Evolutionary conservation across 1,140 invertebrate species (phyloP).

Genomic region (Drosophila elegans): DNA sequence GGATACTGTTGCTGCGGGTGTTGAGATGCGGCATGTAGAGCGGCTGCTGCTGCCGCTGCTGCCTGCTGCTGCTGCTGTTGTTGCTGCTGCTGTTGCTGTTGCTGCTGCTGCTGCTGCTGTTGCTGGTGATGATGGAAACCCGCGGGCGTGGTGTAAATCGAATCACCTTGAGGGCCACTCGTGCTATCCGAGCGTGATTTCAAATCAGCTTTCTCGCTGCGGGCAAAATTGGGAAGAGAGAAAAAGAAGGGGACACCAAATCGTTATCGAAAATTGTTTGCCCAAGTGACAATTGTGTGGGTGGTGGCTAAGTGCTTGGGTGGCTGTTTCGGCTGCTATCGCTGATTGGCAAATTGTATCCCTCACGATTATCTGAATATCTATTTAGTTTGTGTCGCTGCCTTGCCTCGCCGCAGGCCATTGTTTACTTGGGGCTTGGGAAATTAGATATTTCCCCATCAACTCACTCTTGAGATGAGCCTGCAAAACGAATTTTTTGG

Average conservation of each 20-base stretch:
- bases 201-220: slow-evolving; percentile 85
- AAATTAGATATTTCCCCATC: slow-evolving; percentile 56
- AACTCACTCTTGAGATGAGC: slow-evolving; percentile 8
- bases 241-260: slow-evolving; percentile 23
- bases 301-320: slow-evolving; percentile 37
- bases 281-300: slow-evolving; percentile 63
- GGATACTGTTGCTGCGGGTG: slow-evolving; percentile 77
- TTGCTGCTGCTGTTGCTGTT: slow-evolving; percentile 71
- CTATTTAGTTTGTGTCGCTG: slow-evolving; percentile 58
- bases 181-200: slow-evolving; percentile 85
- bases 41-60: slow-evolving; percentile 63
- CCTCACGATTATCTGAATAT: slow-evolving; percentile 67
- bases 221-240: slow-evolving; percentile 46
- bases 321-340: slow-evolving; percentile 14
- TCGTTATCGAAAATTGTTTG: slow-evolving; percentile 66
- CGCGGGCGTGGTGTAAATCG: slow-evolving; percentile 84
- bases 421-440: slow-evolving; percentile 53
- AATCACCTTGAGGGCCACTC: slow-evolving; percentile 84
- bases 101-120: slow-evolving; percentile 77
- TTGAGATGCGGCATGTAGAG: slow-evolving; percentile 65
- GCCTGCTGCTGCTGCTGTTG: slow-evolving; percentile 63
- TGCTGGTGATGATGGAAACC: slow-evolving; percentile 84
- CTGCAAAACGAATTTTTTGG: slow-evolving; percentile 19
- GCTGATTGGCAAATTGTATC: slow-evolving; percentile 77
- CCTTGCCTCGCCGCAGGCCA: slow-evolving; percentile 32